A percentile compares a stretch with the other conserved stretches of the same genome.
Conservation (phyloP, 1,140 invertebrate genomes). For the Nasonia giraulti region DNA sequence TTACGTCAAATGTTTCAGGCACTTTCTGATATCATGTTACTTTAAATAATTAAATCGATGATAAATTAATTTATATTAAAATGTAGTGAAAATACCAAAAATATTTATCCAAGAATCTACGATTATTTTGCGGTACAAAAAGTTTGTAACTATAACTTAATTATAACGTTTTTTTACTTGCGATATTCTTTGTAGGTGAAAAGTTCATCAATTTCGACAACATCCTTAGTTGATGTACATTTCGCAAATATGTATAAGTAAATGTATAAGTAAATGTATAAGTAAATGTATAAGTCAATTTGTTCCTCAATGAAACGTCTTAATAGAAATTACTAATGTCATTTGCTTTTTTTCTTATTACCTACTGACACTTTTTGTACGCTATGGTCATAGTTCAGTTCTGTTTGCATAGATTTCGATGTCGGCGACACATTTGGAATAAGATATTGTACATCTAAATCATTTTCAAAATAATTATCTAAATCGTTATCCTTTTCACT, state of each 20-base stretch:
- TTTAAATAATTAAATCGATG: background rate
- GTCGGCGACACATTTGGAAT: background rate
- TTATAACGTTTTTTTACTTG: too few relatives aligned
- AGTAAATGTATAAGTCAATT: background rate
- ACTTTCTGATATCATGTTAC: background rate
- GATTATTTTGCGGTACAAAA: background rate
- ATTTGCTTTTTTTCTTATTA: slow-evolving; percentile 41
- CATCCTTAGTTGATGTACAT: background rate
- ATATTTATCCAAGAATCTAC: background rate
- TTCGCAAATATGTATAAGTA: background rate
- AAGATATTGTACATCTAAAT: background rate
- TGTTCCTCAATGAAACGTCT: background rate
- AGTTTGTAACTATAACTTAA: too few relatives aligned
- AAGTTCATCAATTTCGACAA: slow-evolving; percentile 21
- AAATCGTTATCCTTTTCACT: slow-evolving; percentile 66
- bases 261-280: background rate
- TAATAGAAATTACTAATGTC: background rate
- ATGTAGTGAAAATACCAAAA: too few relatives aligned
- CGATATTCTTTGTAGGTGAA: background rate
- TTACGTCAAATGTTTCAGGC: background rate
- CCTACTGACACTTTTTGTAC: slow-evolving; percentile 1
- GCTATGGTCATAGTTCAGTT: background rate
- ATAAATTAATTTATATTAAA: background rate
- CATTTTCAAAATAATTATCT: background rate
- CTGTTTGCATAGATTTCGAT: background rate